These are phyloP conservation scores for Catocala sponsa DNA, from an alignment of 2,888 invertebrate genomes.

Conservation along the genomic window DNA sequence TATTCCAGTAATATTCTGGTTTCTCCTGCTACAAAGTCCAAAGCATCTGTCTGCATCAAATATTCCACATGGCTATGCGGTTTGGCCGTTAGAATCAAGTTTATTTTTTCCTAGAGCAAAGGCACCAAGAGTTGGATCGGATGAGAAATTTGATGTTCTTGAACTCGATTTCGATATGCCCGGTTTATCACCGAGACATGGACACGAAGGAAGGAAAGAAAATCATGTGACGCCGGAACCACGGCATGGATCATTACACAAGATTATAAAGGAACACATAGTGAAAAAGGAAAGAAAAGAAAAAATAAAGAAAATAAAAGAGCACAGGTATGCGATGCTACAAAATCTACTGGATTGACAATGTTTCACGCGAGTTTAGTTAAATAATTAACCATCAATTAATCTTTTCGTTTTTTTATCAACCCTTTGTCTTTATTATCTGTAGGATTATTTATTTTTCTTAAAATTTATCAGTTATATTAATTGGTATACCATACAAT, in stretches of 20 bases:
- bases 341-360: not conserved
- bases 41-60: not conserved
- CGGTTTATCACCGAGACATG: not conserved
- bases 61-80: not conserved
- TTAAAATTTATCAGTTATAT: too few species aligned
- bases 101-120: not conserved
- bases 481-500: too few species aligned
- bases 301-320: not conserved
- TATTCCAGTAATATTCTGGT: slow-evolving; percentile 7
- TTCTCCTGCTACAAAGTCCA: not conserved
- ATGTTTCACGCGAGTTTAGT: too few species aligned
- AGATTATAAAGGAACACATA: slow-evolving; percentile 3
- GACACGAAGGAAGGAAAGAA: not conserved
- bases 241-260: not conserved
- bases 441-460: too few species aligned
- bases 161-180: too few species aligned
- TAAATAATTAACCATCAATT: too few species aligned
- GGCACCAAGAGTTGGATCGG: not conserved
- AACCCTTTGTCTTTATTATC: too few species aligned
- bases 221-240: not conserved
- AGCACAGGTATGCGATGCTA: not conserved
- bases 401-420: too few species aligned
- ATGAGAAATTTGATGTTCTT: not conserved
- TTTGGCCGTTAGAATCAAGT: not conserved
- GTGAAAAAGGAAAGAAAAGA: not conserved